These are phyloP conservation scores for Eurystomus glaucurus DNA, from an alignment of 2,797 vertebrate species.

Conservation along the genomic window DNA sequence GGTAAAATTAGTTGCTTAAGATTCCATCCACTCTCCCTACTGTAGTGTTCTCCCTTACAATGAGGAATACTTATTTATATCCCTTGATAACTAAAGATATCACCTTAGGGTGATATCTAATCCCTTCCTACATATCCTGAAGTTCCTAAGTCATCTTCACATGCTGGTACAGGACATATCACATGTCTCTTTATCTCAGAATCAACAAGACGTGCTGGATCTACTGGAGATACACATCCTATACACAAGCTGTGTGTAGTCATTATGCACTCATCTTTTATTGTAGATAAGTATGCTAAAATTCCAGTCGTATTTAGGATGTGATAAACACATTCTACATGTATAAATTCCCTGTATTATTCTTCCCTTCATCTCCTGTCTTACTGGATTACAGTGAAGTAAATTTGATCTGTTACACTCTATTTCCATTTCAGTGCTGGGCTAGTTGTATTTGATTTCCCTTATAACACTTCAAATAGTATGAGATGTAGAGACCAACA, in stretches of 20 bases:
- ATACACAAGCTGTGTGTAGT: background rate
- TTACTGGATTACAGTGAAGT: background rate
- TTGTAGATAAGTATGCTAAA: background rate
- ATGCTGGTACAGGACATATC: background rate
- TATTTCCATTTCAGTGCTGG: background rate
- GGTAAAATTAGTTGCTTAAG: background rate
- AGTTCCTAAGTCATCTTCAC: background rate
- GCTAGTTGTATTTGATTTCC: background rate
- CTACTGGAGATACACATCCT: background rate
- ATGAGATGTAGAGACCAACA: background rate
- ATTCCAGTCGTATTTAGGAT: background rate
- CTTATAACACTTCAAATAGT: background rate
- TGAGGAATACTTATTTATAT: background rate
- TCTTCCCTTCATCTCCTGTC: background rate
- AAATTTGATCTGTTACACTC: background rate
- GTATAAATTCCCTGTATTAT: background rate
- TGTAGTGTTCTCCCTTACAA: background rate
- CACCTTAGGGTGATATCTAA: background rate
- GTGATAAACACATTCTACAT: background rate
- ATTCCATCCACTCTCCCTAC: background rate
- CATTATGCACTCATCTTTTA: background rate
- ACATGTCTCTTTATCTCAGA: background rate
- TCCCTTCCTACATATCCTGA: background rate
- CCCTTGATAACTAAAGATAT: background rate
- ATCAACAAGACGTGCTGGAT: background rate